Base-by-base conservation (phyloP, 2,888 invertebrate species). In the Operophtera brumata region DNA sequence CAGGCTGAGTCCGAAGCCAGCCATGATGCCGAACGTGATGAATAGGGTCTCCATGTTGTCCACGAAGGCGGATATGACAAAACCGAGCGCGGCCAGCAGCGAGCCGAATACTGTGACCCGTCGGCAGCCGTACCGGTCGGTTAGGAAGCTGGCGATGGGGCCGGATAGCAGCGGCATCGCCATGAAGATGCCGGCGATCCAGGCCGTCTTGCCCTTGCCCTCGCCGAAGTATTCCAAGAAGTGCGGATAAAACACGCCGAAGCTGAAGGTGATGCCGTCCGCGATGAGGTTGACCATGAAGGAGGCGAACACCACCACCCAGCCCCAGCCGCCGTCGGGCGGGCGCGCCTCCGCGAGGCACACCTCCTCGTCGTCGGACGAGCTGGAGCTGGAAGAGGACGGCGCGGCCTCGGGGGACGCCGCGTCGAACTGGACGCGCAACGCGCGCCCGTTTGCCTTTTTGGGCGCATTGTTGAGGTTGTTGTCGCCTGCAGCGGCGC, bases 321-420 rank as follows among this genome's bases (percentile, higher is more conserved):
- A 98, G 5, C 97, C 97, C 95, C 95, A 97, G 10, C 97, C 97
- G 8, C 96, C 97, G 80, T 97, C 97, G 1, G 96, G 96, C 0
- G 95, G 94, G 13, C 93, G 86, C 0, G 94, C 93, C 77, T 94
- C 94, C 6, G 94, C 90, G 68, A 92, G 85, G 44, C 92, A 91
- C 9, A 92, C 91, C 39, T 93, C 90, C 54, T 93, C 93, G 54
- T 93, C 93, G 63, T 92, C 92, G 39, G 93, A 92, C 41, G 91
- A 91, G 55, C 91, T 83, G 45, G 86, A 85, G 58, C 89, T 90
- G 63, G 82, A 86, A 57, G 75, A 70, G 36, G 90, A 83, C 1
- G 82, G 82, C 59, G 90, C 78, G 36, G 86, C 77, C 54, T 84
- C 71, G 65, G 91, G 81, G 65, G 82, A 82, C 66, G 86, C 86